phyloP scores from a whole-genome alignment of 1,140 invertebrate species.

The Heterodera carotae region DNA sequence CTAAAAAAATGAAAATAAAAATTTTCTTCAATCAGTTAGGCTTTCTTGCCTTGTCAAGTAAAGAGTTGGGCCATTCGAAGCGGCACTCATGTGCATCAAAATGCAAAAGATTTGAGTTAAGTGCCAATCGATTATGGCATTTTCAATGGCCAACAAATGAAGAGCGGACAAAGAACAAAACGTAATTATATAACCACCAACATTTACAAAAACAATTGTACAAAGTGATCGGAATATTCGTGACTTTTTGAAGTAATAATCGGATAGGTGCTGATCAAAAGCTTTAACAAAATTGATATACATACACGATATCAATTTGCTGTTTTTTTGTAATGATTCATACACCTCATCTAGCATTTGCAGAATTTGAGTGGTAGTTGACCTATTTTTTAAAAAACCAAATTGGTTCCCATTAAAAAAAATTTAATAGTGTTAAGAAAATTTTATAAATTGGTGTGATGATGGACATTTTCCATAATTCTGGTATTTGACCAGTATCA shows the following conservation, averaged over 20 bases:
- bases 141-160: too few species aligned
- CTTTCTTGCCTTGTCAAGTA: too few species aligned
- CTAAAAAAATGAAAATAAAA: too few species aligned
- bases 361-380: not conserved
- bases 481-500: not conserved
- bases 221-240: too few species aligned
- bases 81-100: too few species aligned
- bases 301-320: slow-evolving; percentile 3
- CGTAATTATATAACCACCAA: slow-evolving; percentile 7
- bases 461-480: slow-evolving; percentile 4
- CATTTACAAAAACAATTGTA: too few species aligned
- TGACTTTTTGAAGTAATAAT: slow-evolving; percentile 7
- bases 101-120: too few species aligned
- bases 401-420: slow-evolving; percentile 4
- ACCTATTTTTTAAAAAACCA: slow-evolving; percentile 27
- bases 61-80: too few species aligned
- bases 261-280: slow-evolving; percentile 4
- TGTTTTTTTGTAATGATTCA: not conserved
- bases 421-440: slow-evolving; percentile 2
- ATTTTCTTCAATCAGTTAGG: too few species aligned
- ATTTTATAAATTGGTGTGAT: too few species aligned
- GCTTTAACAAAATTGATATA: slow-evolving; percentile 20
- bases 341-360: slow-evolving; percentile 4
- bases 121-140: too few species aligned
- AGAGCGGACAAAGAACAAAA: too few species aligned